Evolutionary conservation across 2,797 vertebrate species (phyloP).

Genomic region (Neoniphon sammara): DNA sequence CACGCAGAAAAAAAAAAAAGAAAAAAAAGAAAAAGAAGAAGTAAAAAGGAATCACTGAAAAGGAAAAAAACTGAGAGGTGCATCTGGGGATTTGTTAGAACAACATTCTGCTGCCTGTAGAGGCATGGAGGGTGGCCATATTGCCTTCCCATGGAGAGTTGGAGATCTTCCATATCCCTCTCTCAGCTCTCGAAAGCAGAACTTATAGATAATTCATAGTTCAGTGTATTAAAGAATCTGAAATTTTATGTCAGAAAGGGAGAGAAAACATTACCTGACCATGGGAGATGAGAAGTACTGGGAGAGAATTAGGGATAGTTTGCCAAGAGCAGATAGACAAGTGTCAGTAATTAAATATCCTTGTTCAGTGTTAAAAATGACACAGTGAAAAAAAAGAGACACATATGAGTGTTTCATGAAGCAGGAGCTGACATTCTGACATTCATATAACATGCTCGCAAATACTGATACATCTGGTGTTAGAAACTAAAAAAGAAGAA

Average conservation of each 20-base stretch:
- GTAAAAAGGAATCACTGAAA: conserved; percentile 61
- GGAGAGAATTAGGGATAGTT: conserved; percentile 19
- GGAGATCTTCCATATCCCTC: conserved; percentile 39
- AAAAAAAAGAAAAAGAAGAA: too few relatives aligned
- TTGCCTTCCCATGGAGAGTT: conserved; percentile 50
- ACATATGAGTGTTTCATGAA: not conserved
- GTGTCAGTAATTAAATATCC: conserved; percentile 31
- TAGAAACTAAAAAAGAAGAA: conserved; percentile 15
- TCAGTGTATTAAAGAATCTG: conserved; percentile 15
- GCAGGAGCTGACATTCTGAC: not conserved
- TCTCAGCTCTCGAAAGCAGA: conserved; percentile 30
- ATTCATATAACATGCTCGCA: conserved; percentile 14
- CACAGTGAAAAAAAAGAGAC: conserved; percentile 20
- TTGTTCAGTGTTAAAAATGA: conserved; percentile 25
- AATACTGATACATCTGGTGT: conserved; percentile 14
- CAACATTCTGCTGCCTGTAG: conserved; percentile 66
- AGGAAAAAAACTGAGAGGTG: conserved; percentile 37
- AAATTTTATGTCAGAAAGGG: conserved; percentile 51
- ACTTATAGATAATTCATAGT: conserved; percentile 31
- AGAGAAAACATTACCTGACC: conserved; percentile 34
- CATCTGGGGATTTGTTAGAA: conserved; percentile 75
- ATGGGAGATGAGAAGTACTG: conserved; percentile 21
- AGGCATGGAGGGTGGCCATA: conserved; percentile 69
- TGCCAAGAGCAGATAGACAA: conserved; percentile 21
- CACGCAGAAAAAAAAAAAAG: conserved; percentile 55